Conservation (phyloP, 2,797 vertebrate species). For the Coendou prehensilis region DNA sequence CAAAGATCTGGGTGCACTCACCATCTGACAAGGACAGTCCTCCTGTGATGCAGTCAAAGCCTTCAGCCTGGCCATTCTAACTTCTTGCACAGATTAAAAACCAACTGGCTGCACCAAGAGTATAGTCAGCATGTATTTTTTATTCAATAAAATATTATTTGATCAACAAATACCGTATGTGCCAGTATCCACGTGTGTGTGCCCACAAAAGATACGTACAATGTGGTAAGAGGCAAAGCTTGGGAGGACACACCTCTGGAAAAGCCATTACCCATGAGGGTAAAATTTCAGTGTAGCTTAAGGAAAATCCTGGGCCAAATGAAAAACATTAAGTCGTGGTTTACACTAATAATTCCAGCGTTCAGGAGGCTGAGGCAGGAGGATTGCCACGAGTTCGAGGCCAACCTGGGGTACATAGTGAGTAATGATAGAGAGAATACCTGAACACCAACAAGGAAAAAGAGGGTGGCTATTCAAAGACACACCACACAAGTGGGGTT, state of each 20-base stretch:
- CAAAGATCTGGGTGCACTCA: neutral
- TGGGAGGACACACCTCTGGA: neutral
- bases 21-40: neutral
- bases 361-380: no score
- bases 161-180: neutral
- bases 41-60: neutral
- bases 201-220: neutral
- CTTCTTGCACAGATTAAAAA: constrained; percentile 7
- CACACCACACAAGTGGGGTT: neutral
- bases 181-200: no score
- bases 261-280: neutral
- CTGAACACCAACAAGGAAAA: neutral
- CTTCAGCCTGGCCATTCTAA: neutral
- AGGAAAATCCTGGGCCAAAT: neutral
- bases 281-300: neutral
- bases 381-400: neutral
- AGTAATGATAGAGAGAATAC: neutral
- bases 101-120: neutral
- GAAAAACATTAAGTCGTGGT: neutral
- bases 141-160: neutral
- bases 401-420: neutral
- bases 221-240: neutral
- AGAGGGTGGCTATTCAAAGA: neutral
- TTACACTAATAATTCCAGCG: neutral
- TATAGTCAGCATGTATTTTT: neutral